Conservation (phyloP, 2,113 vertebrate species). For the Carlito syrichta region DNA sequence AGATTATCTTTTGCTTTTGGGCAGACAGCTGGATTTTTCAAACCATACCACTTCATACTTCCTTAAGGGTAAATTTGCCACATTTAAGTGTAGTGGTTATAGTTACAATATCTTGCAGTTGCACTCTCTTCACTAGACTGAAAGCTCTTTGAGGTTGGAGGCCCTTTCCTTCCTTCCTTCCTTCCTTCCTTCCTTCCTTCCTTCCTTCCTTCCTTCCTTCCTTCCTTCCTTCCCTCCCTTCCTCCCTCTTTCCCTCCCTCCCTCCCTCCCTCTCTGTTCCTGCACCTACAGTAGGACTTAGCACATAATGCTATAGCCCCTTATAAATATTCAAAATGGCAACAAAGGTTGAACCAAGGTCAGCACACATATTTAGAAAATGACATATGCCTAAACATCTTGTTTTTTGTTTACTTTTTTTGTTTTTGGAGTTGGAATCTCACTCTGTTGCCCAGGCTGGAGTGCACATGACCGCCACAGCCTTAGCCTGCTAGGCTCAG, state of each 20-base stretch:
- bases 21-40: neutral
- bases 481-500: no score
- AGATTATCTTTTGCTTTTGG: conserved; percentile 20
- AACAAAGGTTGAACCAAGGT: neutral
- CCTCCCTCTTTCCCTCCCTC: no score
- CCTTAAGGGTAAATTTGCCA: neutral
- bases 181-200: neutral
- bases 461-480: no score
- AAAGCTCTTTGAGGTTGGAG: neutral
- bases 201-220: neutral
- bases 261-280: neutral
- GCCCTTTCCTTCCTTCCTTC: neutral
- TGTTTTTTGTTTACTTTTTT: no score
- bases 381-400: neutral
- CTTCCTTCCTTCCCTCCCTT: neutral
- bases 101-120: neutral
- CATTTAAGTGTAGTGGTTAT: neutral
- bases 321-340: neutral
- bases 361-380: conserved; percentile 23
- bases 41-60: neutral
- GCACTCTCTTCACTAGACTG: neutral
- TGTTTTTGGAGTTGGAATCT: no score
- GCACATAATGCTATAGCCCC: neutral
- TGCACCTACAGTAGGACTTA: neutral
- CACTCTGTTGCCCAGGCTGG: no score